These are phyloP conservation scores for Meteorus colon DNA, from an alignment of 2,888 invertebrate genomes.

Conservation along the genomic window DNA sequence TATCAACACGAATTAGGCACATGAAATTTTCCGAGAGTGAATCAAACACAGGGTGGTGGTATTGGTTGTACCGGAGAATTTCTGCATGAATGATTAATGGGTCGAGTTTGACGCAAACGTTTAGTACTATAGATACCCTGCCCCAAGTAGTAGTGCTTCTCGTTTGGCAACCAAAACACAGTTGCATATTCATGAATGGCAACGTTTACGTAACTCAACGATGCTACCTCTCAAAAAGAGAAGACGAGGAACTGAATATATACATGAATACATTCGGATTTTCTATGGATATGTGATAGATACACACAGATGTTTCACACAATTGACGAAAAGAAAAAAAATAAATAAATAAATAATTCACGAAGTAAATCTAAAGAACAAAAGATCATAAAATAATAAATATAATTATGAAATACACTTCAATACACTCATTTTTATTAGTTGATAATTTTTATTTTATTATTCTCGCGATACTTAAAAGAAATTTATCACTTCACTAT, in stretches of 20 bases:
- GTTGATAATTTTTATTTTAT: neutral
- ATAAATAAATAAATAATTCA: neutral
- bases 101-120: constrained; percentile 25
- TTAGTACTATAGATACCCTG: neutral
- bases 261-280: neutral
- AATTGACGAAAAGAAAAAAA: neutral
- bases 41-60: neutral
- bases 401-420: neutral
- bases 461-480: neutral
- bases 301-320: neutral
- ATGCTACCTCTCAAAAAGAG: constrained; percentile 8
- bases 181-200: constrained; percentile 64
- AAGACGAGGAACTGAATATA: neutral
- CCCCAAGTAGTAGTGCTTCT: constrained; percentile 22
- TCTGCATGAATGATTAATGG: constrained; percentile 34
- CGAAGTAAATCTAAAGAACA: neutral
- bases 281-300: neutral
- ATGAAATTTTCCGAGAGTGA: constrained; percentile 10
- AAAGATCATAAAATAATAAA: neutral
- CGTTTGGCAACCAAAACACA: constrained; percentile 54
- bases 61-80: constrained; percentile 5
- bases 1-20: neutral
- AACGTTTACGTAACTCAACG: constrained; percentile 45
- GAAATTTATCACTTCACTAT: neutral
- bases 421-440: neutral